Conservation (phyloP, 2,797 vertebrate species). For the Morus bassanus region DNA sequence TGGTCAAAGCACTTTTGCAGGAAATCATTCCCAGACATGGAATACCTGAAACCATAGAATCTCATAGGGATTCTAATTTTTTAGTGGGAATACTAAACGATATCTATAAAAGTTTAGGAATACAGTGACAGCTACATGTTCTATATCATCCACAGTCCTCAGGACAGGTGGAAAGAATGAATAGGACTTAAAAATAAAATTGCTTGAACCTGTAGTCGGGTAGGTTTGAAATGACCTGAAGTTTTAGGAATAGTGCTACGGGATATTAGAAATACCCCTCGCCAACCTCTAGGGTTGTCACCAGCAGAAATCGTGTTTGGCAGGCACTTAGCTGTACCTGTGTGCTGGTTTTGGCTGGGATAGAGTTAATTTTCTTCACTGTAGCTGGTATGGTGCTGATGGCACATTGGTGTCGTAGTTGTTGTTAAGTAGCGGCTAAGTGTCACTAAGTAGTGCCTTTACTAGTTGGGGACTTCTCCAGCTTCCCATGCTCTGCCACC, state of each 20-base stretch:
- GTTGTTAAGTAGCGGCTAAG: too few species aligned
- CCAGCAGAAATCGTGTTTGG: not conserved
- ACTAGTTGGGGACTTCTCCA: too few species aligned
- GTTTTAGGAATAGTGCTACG: not conserved
- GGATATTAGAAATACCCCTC: not conserved
- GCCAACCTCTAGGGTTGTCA: not conserved
- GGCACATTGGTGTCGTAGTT: too few species aligned
- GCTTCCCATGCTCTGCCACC: too few species aligned
- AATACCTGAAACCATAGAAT: not conserved
- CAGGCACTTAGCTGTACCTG: not conserved
- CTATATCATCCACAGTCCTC: not conserved
- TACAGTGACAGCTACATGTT: not conserved
- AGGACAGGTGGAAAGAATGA: not conserved
- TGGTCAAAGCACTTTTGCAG: rapidly evolving
- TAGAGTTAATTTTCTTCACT: too few species aligned
- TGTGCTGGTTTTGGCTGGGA: too few species aligned
- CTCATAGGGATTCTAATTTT: not conserved
- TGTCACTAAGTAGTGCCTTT: too few species aligned
- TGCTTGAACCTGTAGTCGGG: not conserved
- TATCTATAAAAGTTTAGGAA: not conserved
- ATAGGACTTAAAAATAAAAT: not conserved
- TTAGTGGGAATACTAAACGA: not conserved
- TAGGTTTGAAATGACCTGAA: not conserved
- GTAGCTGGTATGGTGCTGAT: too few species aligned
- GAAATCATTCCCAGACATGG: not conserved